Evolutionary conservation across 1,140 invertebrate species (phyloP).

Genomic region (Phocides pigmalion): DNA sequence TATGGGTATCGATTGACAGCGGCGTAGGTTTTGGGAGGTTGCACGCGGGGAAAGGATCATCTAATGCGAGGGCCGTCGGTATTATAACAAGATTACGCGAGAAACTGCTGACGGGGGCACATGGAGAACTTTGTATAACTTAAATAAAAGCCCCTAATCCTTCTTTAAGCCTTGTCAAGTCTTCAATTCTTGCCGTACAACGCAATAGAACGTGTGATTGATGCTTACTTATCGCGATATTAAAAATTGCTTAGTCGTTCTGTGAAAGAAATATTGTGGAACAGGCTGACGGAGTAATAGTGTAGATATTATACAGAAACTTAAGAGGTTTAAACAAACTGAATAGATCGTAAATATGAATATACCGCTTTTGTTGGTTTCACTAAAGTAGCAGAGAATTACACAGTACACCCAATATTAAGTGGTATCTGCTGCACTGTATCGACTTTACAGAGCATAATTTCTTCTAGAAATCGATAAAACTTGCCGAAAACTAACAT

Average conservation of each 20-base stretch:
- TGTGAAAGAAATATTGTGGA: background rate
- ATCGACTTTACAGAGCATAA: too few relatives aligned
- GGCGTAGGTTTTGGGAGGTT: constrained; percentile 60
- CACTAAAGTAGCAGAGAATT: too few relatives aligned
- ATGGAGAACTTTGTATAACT: constrained; percentile 33
- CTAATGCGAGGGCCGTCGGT: constrained; percentile 61
- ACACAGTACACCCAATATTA: too few relatives aligned
- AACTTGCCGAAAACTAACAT: too few relatives aligned
- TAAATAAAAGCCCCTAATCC: constrained; percentile 26
- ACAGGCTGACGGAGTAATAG: too few relatives aligned
- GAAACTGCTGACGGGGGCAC: constrained; percentile 45
- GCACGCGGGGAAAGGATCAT: constrained; percentile 67
- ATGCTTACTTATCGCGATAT: background rate
- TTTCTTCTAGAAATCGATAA: too few relatives aligned
- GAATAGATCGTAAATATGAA: too few relatives aligned
- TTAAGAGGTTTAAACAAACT: too few relatives aligned
- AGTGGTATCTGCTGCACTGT: too few relatives aligned
- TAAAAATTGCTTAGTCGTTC: background rate
- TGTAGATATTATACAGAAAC: too few relatives aligned
- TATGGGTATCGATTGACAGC: constrained; percentile 62
- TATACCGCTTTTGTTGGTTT: too few relatives aligned
- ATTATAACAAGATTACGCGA: constrained; percentile 64
- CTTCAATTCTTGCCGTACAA: constrained; percentile 12
- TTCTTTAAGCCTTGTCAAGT: constrained; percentile 24
- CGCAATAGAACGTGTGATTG: background rate